phyloP scores from a whole-genome alignment of 2,888 invertebrate genomes.

The Catonia carolina region DNA sequence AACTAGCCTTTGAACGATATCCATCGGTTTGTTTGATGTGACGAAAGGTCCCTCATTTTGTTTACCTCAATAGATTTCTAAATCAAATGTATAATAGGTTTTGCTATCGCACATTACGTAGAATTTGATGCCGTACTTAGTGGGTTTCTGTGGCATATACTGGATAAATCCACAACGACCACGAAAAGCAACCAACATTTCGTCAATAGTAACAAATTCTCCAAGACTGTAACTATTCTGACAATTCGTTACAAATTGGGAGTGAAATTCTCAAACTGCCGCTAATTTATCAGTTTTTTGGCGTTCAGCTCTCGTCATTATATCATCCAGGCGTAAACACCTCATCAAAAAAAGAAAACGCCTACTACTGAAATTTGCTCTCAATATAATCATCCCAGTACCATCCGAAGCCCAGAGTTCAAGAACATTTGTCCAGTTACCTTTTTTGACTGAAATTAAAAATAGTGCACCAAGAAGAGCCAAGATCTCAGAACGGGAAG shows the following conservation, averaged over 20 bases:
- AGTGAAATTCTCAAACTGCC: slow-evolving; percentile 18
- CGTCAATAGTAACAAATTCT: slow-evolving; percentile 24
- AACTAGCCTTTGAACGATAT: slow-evolving; percentile 33
- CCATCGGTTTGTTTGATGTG: slow-evolving; percentile 34
- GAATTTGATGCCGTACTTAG: slow-evolving; percentile 24
- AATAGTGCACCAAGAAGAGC: slow-evolving; percentile 19
- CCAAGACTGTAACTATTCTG: slow-evolving; percentile 21
- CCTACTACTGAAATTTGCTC: slow-evolving; percentile 20
- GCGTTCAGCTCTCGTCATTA: slow-evolving; percentile 19
- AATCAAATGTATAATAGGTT: slow-evolving; percentile 15
- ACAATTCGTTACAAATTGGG: slow-evolving; percentile 19
- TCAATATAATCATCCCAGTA: slow-evolving; percentile 15
- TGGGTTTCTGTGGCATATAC: slow-evolving; percentile 24
- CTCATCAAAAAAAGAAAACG: slow-evolving; percentile 21
- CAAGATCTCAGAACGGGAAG: slow-evolving; percentile 9
- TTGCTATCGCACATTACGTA: slow-evolving; percentile 18
- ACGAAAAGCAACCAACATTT: slow-evolving; percentile 25
- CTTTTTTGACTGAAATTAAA: slow-evolving; percentile 19
- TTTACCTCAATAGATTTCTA: slow-evolving; percentile 29
- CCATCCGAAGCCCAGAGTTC: slow-evolving; percentile 18
- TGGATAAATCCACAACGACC: slow-evolving; percentile 20
- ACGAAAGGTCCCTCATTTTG: slow-evolving; percentile 35
- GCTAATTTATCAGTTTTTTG: slow-evolving; percentile 20
- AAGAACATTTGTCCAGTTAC: slow-evolving; percentile 14
- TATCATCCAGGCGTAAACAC: slow-evolving; percentile 20